phyloP scores from a whole-genome alignment of 2,888 invertebrate genomes.

The Pristionchus fissidentatus region DNA sequence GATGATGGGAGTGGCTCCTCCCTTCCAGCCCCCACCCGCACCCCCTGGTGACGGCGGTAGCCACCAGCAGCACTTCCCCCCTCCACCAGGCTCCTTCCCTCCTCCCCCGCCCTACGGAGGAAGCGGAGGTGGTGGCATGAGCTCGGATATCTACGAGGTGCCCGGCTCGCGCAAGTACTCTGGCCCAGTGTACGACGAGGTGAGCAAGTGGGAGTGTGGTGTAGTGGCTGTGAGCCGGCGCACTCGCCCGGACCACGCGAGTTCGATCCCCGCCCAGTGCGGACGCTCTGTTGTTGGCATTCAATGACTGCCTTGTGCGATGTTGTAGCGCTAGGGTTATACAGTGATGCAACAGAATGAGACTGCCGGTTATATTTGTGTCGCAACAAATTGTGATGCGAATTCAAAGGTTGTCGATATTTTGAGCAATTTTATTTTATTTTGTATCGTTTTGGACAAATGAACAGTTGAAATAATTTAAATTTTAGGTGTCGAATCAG shows the following conservation, averaged over 20 bases:
- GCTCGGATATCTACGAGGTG: constrained; percentile 44
- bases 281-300: background rate
- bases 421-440: background rate
- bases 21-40: background rate
- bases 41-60: background rate
- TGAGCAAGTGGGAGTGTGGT: background rate
- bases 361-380: background rate
- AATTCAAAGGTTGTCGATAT: constrained; percentile 17
- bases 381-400: constrained; percentile 26
- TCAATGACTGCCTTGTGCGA: background rate
- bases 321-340: background rate
- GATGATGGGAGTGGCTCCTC: constrained; percentile 48
- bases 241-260: background rate
- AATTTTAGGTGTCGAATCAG: constrained; percentile 10
- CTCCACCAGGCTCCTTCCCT: constrained; percentile 4
- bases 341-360: background rate
- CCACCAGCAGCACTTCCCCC: background rate
- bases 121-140: background rate
- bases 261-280: background rate
- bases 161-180: constrained; percentile 29
- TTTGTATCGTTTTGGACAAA: constrained; percentile 20
- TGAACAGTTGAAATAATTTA: no score
- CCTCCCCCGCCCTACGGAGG: constrained; percentile 33
- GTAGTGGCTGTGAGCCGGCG: background rate
- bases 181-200: constrained; percentile 42